These are phyloP conservation scores for Sphaeramia orbicularis DNA, from an alignment of 2,797 vertebrate genomes.

Conservation along the genomic window DNA sequence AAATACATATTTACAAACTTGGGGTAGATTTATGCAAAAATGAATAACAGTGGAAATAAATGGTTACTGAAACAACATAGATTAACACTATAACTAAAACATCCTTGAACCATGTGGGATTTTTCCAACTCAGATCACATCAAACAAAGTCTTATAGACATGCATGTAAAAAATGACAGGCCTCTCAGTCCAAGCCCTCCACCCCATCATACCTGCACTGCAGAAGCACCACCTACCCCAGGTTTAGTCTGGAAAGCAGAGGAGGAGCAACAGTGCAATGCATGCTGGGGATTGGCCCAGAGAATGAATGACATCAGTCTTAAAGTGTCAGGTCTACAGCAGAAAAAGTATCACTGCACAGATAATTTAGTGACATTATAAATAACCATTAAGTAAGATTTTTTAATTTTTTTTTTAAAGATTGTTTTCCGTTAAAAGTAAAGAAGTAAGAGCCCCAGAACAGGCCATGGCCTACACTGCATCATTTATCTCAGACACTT, in stretches of 20 bases:
- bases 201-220: constrained; percentile 39
- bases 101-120: background rate
- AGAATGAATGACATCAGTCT: constrained; percentile 59
- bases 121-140: background rate
- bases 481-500: too few species aligned
- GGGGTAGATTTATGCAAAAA: too few species aligned
- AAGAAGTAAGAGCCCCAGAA: too few species aligned
- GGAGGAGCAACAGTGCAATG: constrained; percentile 38
- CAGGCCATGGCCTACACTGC: background rate
- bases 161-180: constrained; percentile 32
- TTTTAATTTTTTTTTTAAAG: too few species aligned
- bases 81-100: background rate
- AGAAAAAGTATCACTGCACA: background rate
- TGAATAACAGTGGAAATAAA: too few species aligned
- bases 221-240: constrained; percentile 5
- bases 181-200: constrained; percentile 21
- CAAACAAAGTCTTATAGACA: constrained; percentile 28
- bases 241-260: constrained; percentile 17
- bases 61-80: too few species aligned
- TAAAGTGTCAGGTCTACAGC: constrained; percentile 19
- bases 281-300: constrained; percentile 60
- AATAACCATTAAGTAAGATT: too few species aligned
- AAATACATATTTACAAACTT: background rate
- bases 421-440: too few species aligned
- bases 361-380: background rate